Evolutionary conservation across 2,797 vertebrate genomes (phyloP).

Genomic region (Botia almorhae): DNA sequence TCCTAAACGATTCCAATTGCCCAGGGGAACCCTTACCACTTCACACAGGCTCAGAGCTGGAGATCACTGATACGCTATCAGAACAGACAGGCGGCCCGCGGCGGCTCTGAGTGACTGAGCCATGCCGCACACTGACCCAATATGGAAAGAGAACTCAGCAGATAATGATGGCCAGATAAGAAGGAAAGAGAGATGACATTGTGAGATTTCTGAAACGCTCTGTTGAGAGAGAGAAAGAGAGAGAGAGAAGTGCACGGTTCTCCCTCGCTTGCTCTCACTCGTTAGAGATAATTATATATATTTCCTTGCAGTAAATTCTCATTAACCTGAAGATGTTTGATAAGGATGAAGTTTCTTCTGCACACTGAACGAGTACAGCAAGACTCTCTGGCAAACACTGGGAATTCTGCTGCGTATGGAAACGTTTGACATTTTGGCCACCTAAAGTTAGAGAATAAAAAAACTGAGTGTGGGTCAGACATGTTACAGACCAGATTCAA

Average conservation of each 20-base stretch:
- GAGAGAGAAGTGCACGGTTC: no score
- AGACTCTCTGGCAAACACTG: no score
- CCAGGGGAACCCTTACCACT: no score
- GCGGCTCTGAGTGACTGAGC: conserved; percentile 29
- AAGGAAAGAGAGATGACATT: neutral
- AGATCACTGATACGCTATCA: conserved; percentile 46
- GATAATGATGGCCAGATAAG: conserved; percentile 25
- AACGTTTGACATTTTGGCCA: no score
- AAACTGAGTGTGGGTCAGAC: no score
- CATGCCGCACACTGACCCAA: conserved; percentile 35
- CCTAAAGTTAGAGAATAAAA: no score
- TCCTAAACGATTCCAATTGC: no score
- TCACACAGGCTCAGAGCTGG: conserved; percentile 20
- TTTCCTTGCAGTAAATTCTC: neutral
- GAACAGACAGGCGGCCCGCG: conserved; percentile 35
- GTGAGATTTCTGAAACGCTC: conserved; percentile 18
- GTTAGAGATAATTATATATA: neutral
- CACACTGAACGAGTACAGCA: no score
- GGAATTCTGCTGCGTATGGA: no score
- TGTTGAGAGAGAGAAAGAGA: neutral
- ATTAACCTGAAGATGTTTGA: no score
- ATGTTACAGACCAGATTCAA: no score
- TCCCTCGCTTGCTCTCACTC: neutral
- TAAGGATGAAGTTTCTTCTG: no score
- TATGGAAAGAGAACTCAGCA: conserved; percentile 34